phyloP scores from a whole-genome alignment of 2,888 invertebrate species.

The Melikaiella ostensackeni region DNA sequence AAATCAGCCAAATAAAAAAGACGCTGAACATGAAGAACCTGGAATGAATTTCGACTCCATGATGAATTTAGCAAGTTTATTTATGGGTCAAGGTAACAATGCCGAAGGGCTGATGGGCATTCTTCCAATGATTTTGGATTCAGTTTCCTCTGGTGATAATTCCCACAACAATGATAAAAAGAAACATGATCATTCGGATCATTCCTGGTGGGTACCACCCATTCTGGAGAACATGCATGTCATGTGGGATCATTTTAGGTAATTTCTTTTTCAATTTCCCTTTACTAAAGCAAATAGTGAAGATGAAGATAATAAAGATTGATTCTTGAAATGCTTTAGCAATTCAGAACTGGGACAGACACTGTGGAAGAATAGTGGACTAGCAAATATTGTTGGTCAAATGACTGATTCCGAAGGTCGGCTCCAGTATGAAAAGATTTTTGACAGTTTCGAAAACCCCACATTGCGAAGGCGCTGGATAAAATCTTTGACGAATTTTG shows the following conservation, averaged over 20 bases:
- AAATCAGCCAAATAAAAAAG: conserved; percentile 47
- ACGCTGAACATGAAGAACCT: conserved; percentile 41
- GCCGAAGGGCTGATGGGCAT: conserved; percentile 80
- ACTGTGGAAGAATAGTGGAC: conserved; percentile 85
- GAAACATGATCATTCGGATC: conserved; percentile 82
- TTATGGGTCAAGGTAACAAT: conserved; percentile 73
- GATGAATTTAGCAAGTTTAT: conserved; percentile 67
- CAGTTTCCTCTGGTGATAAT: conserved; percentile 81
- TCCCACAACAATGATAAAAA: conserved; percentile 81
- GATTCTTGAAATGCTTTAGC: conserved; percentile 66
- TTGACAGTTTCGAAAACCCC: conserved; percentile 89
- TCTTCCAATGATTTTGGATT: conserved; percentile 84
- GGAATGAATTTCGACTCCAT: conserved; percentile 68
- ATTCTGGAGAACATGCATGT: conserved; percentile 84
- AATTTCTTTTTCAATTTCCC: neutral
- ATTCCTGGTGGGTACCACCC: conserved; percentile 86
- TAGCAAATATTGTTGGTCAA: conserved; percentile 83
- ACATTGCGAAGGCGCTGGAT: conserved; percentile 90
- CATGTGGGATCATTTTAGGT: conserved; percentile 86
- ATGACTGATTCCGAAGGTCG: conserved; percentile 85
- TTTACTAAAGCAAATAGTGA: neutral
- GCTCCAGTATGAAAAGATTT: conserved; percentile 85
- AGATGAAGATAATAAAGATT: conserved; percentile 5
- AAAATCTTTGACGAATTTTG: conserved; percentile 84
- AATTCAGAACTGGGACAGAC: conserved; percentile 88